These are phyloP conservation scores for Julus scandinavius DNA, from an alignment of 2,888 invertebrate genomes.

Conservation along the genomic window DNA sequence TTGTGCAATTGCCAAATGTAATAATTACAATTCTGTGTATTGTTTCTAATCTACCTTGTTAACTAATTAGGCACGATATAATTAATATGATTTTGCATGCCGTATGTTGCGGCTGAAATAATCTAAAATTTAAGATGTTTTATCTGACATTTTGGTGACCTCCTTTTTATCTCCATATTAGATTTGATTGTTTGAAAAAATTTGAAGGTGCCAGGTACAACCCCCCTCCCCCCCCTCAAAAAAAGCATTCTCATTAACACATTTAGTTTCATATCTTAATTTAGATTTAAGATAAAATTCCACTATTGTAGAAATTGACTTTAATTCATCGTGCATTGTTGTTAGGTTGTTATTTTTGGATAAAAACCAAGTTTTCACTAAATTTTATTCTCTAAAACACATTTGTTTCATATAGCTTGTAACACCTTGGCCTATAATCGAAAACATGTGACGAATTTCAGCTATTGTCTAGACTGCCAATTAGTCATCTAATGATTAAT, in stretches of 20 bases:
- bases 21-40: neutral
- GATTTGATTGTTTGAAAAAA: conserved; percentile 9
- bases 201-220: neutral
- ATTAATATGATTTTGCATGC: neutral
- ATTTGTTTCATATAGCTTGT: neutral
- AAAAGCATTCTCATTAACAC: neutral
- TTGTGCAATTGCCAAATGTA: neutral
- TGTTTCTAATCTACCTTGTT: neutral
- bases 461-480: conserved; percentile 11
- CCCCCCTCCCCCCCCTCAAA: neutral
- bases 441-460: conserved; percentile 13
- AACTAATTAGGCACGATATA: neutral
- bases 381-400: neutral
- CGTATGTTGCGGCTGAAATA: neutral
- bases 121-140: neutral
- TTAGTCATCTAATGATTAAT: conserved; percentile 35
- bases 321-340: neutral
- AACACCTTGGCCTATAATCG: conserved; percentile 26
- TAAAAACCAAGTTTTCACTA: neutral
- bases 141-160: neutral
- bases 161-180: neutral
- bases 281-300: neutral
- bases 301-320: neutral
- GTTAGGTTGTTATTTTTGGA: neutral
- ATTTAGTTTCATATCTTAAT: neutral